Evolutionary conservation across 2,888 invertebrate genomes (phyloP), one percentile per base, ranked within the genome.

Genomic region (Cantharis rufa): DNA sequence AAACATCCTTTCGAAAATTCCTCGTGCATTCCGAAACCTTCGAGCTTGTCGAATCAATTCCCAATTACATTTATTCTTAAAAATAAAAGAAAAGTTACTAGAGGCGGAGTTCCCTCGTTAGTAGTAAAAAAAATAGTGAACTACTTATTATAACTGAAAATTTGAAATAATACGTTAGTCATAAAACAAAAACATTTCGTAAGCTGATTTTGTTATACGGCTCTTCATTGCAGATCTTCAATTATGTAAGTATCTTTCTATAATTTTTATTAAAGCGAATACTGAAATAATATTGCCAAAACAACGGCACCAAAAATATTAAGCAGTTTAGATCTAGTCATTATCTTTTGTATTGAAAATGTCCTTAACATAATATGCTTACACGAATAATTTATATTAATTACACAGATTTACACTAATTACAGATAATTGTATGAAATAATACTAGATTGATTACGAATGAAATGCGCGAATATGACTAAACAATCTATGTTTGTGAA

Each of bases 391-490:
- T 48, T 48, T 48, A n/a, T n/a, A n/a, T 48, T 48, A 48, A n/a
- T 48, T 48, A 48, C n/a, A 48, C n/a, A n/a, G 4, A 48, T 48
- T n/a, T 48, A 48, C 48, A n/a, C n/a, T 48, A 48, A 48, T 48
- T 48, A 48, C 48, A 48, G n/a, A n/a, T 2, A 48, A 48, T n/a
- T n/a, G n/a, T 9, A n/a, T 48, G 7, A 9, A 48, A 48, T 32
- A 32, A 32, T n/a, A 48, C n/a, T 48, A n/a, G 32, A 32, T 32
- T 48, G n/a, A n/a, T 70, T 48, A 13, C 13, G 66, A 24, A 78
- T 86, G 86, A 62, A 84, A 78, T 1, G 85, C 84, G 69, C 80
- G 82, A 48, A 86, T 69, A 79, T 86, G 87, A 73, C 85, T 86
- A 13, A 84, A 63, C 15, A 86, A 80, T 71, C 85, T 79, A 74